Evolutionary conservation across 37 sponge, comb jelly and placozoan species (phyloP).

Genomic region (Theonella swinhoei): DNA sequence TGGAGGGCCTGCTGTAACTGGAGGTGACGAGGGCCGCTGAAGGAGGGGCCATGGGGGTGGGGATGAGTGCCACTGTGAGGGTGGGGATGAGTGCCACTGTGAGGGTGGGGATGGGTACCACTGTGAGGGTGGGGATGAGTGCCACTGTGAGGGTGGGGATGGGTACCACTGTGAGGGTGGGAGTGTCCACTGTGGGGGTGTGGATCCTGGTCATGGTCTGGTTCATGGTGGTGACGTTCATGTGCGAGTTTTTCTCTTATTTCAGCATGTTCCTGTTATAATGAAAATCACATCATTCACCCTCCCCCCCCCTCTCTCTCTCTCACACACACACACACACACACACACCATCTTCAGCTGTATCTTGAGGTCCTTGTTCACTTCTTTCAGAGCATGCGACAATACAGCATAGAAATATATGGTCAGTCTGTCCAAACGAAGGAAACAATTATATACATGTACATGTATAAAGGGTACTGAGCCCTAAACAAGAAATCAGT

Average conservation of each 20-base stretch:
- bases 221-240: not conserved
- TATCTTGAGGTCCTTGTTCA: conserved; percentile 71
- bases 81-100: too few species aligned
- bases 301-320: too few species aligned
- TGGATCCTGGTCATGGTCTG: too few species aligned
- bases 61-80: too few species aligned
- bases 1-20: not conserved
- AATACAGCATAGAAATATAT: conserved; percentile 71
- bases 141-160: too few species aligned
- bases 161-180: too few species aligned
- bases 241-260: not conserved
- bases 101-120: too few species aligned
- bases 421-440: conserved; percentile 25
- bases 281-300: too few species aligned
- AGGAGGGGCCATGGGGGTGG: not conserved
- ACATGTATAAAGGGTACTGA: too few species aligned
- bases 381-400: conserved; percentile 52
- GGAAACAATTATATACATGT: not conserved
- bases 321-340: too few species aligned
- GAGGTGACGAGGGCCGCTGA: not conserved
- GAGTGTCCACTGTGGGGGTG: too few species aligned
- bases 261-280: not conserved
- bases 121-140: too few species aligned
- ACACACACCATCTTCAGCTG: conserved; percentile 58
- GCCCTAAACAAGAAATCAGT: not conserved